Evolutionary conservation across 2,888 invertebrate species (phyloP).

Genomic region (Pelosia muscerda): DNA sequence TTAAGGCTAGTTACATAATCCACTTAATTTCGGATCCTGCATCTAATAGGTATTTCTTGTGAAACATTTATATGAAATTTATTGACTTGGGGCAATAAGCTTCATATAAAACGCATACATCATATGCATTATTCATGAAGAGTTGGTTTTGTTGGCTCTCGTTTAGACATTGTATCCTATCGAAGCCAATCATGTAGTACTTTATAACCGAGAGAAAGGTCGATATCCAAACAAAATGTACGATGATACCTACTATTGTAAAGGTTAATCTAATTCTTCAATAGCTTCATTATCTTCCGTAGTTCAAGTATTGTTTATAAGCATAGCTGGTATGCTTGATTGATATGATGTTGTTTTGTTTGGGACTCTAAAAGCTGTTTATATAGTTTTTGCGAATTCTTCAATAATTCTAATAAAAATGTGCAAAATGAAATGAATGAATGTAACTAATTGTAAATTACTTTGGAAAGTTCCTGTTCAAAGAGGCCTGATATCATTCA

Average conservation of each 20-base stretch:
- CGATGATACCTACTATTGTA: slow-evolving; percentile 1
- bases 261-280: neutral
- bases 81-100: neutral
- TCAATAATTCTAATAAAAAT: neutral
- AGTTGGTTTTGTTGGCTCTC: slow-evolving; percentile 1
- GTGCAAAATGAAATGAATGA: neutral
- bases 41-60: neutral
- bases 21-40: neutral
- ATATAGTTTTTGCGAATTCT: neutral
- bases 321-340: neutral
- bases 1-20: neutral
- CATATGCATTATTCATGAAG: slow-evolving; percentile 6
- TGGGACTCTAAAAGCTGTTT: neutral
- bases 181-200: slow-evolving; percentile 9
- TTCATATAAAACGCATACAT: slow-evolving; percentile 4
- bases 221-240: slow-evolving; percentile 7
- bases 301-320: neutral
- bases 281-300: neutral
- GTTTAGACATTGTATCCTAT: slow-evolving; percentile 2
- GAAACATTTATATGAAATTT: neutral
- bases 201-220: slow-evolving; percentile 11
- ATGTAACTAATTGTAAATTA: neutral
- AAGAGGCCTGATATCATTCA: neutral
- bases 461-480: neutral
- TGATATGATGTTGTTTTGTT: neutral